Evolutionary conservation across 2,113 vertebrate genomes (phyloP).

Genomic region (Phoxinus phoxinus): DNA sequence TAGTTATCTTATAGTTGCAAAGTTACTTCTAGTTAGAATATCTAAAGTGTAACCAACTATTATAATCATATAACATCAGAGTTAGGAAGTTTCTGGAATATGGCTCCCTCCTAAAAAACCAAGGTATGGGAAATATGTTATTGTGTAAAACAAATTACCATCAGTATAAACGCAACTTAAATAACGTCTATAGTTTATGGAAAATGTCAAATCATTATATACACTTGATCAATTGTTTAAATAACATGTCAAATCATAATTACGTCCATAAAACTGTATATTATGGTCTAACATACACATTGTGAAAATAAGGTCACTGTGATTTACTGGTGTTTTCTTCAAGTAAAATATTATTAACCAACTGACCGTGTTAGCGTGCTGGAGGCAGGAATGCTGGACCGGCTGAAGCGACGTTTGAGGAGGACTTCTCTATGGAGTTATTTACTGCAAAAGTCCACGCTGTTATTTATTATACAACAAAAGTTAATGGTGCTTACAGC

Average conservation of each 20-base stretch:
- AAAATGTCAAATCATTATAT: slow-evolving; percentile 24
- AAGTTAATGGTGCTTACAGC: background rate
- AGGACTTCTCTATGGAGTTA: background rate
- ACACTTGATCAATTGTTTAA: slow-evolving; percentile 16
- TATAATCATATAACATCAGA: background rate
- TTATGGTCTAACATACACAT: background rate
- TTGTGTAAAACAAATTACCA: slow-evolving; percentile 10
- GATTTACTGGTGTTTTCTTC: background rate
- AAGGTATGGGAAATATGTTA: slow-evolving; percentile 19
- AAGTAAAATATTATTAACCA: slow-evolving; percentile 22
- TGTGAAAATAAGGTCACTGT: slow-evolving; percentile 7
- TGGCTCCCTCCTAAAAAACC: background rate
- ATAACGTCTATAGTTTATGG: slow-evolving; percentile 14
- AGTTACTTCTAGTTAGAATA: no score
- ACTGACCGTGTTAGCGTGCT: background rate
- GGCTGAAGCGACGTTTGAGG: background rate
- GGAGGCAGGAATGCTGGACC: background rate
- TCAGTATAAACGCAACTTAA: background rate
- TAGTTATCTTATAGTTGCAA: no score
- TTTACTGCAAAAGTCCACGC: background rate
- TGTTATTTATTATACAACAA: background rate
- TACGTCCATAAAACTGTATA: background rate
- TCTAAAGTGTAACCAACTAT: no score
- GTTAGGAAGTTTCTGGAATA: background rate
- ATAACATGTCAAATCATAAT: slow-evolving; percentile 11